Conservation (phyloP, 2,113 vertebrate species). For the Sinocyclocheilus anshuiensis region DNA sequence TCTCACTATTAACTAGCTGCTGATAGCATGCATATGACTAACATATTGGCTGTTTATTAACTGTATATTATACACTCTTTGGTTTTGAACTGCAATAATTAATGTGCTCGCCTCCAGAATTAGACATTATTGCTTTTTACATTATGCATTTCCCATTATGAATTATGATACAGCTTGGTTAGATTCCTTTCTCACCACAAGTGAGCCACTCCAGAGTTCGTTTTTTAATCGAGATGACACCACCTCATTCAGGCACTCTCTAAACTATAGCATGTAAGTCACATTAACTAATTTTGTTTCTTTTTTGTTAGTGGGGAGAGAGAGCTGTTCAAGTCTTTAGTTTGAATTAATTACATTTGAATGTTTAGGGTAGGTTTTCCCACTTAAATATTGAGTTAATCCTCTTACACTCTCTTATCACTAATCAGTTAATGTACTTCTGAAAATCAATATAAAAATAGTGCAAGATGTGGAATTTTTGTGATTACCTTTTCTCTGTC, state of each 20-base stretch:
- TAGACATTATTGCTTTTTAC: background rate
- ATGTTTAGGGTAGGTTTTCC: background rate
- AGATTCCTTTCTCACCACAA: background rate
- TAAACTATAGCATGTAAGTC: background rate
- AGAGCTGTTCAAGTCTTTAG: background rate
- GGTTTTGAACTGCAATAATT: background rate
- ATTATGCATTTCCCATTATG: background rate
- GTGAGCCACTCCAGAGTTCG: background rate
- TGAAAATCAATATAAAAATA: background rate
- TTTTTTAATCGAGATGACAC: background rate
- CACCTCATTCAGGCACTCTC: background rate
- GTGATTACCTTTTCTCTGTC: constrained; percentile 43
- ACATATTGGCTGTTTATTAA: too few relatives aligned
- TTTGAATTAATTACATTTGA: constrained; percentile 13
- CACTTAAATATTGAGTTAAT: background rate
- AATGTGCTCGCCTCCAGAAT: background rate
- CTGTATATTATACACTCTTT: background rate
- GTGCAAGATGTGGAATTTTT: constrained; percentile 1
- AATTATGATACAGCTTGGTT: background rate
- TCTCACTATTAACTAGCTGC: too few relatives aligned
- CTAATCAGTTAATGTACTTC: constrained; percentile 10
- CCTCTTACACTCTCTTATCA: constrained; percentile 24
- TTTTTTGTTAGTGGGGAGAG: background rate
- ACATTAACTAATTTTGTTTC: background rate
- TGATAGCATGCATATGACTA: too few relatives aligned